phyloP scores from a whole-genome alignment of 2,113 vertebrate genomes.

The Lynx canadensis region DNA sequence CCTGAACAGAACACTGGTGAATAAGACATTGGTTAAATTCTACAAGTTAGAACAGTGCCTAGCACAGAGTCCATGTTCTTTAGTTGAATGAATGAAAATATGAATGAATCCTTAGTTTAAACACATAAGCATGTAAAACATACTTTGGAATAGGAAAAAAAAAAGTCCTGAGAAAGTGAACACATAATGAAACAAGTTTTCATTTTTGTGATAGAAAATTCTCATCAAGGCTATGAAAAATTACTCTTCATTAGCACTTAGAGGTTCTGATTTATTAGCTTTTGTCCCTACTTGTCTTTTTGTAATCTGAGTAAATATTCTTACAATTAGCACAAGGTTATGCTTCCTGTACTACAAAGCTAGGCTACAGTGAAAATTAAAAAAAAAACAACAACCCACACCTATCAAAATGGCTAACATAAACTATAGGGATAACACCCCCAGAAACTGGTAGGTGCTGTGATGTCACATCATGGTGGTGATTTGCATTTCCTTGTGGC shows the following conservation, averaged over 20 bases:
- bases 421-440: background rate
- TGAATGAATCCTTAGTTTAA: background rate
- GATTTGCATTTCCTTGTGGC: background rate
- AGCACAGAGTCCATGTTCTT: background rate
- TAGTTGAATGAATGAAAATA: background rate
- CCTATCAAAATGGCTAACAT: background rate
- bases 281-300: background rate
- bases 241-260: background rate
- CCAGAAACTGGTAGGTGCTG: background rate
- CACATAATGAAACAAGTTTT: background rate
- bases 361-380: background rate
- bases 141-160: background rate
- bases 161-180: background rate
- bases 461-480: background rate
- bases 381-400: background rate
- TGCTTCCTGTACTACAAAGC: background rate
- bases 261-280: background rate
- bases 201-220: background rate
- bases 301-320: constrained; percentile 23
- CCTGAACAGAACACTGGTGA: background rate
- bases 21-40: background rate
- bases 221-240: background rate
- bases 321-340: background rate
- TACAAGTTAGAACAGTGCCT: background rate
- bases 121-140: background rate